Percentiles rank a stretch among this genome's conserved stretches.
These are phyloP conservation scores for Acleris sparsana DNA, from an alignment of 2,888 invertebrate genomes.

Conservation along the genomic window DNA sequence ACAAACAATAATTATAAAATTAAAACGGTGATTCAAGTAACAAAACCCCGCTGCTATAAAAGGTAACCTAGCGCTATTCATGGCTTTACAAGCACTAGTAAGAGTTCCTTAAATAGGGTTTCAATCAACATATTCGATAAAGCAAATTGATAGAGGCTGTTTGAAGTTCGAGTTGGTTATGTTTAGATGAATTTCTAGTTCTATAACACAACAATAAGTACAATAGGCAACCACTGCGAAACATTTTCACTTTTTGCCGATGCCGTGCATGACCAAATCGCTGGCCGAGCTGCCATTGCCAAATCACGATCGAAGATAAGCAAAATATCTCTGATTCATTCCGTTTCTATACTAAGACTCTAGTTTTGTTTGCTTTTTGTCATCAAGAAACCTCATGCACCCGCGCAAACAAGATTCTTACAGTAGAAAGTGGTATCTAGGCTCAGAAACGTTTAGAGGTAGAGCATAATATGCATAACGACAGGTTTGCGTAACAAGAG, in stretches of 20 bases:
- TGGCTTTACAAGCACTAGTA: slow-evolving; percentile 3
- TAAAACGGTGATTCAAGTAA: slow-evolving; percentile 19
- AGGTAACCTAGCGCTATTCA: neutral
- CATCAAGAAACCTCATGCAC: slow-evolving; percentile 19
- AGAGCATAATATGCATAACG: slow-evolving; percentile 81
- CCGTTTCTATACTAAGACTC: slow-evolving; percentile 14
- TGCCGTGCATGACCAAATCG: slow-evolving; percentile 10
- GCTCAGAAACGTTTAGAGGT: slow-evolving; percentile 67
- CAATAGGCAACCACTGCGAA: neutral
- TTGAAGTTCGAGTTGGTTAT: neutral
- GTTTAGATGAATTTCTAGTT: neutral
- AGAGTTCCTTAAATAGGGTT: neutral
- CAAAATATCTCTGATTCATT: slow-evolving; percentile 12
- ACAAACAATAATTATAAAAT: slow-evolving; percentile 50
- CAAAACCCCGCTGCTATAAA: neutral
- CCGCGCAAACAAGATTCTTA: slow-evolving; percentile 54
- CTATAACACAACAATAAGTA: neutral
- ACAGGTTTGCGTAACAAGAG: slow-evolving; percentile 82
- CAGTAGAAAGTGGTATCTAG: slow-evolving; percentile 71
- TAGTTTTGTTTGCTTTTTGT: neutral
- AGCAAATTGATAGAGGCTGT: slow-evolving; percentile 4
- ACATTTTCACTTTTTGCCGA: slow-evolving; percentile 26
- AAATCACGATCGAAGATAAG: slow-evolving; percentile 27
- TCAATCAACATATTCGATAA: slow-evolving; percentile 10
- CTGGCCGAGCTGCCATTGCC: slow-evolving; percentile 15